A percentile compares a stretch with the other conserved stretches of the same genome.
These are phyloP conservation scores for Antheraea mylitta DNA, from an alignment of 1,140 invertebrate genomes.

Conservation along the genomic window DNA sequence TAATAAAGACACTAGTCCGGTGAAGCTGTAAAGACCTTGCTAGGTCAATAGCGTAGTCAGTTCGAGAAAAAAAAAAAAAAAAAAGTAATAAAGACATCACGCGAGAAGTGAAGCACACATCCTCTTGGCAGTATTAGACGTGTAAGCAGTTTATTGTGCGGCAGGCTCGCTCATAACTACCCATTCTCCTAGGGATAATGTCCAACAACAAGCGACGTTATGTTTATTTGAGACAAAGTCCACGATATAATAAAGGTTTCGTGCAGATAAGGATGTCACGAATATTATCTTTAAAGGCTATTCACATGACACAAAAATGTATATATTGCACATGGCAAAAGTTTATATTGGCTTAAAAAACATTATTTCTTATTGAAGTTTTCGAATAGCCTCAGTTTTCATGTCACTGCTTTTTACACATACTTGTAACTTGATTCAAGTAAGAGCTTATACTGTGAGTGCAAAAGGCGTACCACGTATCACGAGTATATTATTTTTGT, in stretches of 20 bases:
- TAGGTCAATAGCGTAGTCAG: no score
- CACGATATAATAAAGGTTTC: slow-evolving; percentile 37
- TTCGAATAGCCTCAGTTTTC: no score
- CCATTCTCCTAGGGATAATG: slow-evolving; percentile 67
- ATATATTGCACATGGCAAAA: no score
- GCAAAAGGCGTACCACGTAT: no score
- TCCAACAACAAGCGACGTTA: slow-evolving; percentile 60
- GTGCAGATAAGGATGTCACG: slow-evolving; percentile 28
- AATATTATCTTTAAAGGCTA: slow-evolving; percentile 36
- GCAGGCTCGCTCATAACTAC: slow-evolving; percentile 65
- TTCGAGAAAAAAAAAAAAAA: no score
- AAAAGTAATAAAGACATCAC: slow-evolving; percentile 62
- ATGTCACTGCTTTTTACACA: no score
- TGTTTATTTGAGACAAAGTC: slow-evolving; percentile 60
- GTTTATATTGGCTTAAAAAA: no score
- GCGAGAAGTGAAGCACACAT: slow-evolving; percentile 34
- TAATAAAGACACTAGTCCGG: slow-evolving; percentile 65
- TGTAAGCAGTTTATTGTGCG: slow-evolving; percentile 66
- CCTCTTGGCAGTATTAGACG: slow-evolving; percentile 53
- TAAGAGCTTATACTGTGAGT: no score
- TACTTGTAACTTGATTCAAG: no score
- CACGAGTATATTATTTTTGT: no score
- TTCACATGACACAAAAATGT: neutral
- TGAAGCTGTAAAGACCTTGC: no score
- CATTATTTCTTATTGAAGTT: no score